A percentile compares a stretch with the other conserved stretches of the same genome.
Evolutionary conservation across 2,797 vertebrate genomes (phyloP).

Genomic region (Manis crassicaudata): DNA sequence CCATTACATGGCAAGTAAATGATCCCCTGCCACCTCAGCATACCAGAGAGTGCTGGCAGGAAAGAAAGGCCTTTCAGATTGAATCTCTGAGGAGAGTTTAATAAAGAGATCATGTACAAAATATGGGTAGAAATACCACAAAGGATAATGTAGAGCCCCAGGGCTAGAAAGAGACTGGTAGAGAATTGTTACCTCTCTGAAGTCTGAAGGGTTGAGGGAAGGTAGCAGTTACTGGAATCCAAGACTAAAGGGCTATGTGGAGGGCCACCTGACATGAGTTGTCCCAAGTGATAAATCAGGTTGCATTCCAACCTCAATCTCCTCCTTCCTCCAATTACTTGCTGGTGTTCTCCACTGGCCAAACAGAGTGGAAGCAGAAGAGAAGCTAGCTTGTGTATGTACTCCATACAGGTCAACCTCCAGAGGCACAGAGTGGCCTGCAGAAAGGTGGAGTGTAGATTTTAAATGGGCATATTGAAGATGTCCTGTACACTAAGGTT

Average conservation of each 20-base stretch:
- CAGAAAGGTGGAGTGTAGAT: not conserved
- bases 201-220: not conserved
- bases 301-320: not conserved
- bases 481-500: not conserved
- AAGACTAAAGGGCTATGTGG: not conserved
- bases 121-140: not conserved
- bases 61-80: conserved; percentile 1
- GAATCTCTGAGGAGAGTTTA: not conserved
- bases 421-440: not conserved
- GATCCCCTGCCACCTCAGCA: not conserved
- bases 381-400: not conserved
- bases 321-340: not conserved
- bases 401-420: not conserved
- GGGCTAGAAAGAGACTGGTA: not conserved
- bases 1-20: not conserved
- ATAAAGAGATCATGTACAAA: not conserved
- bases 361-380: not conserved
- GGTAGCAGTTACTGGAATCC: not conserved
- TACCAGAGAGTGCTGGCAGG: conserved; percentile 10
- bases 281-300: not conserved
- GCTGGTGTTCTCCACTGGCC: not conserved
- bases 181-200: not conserved
- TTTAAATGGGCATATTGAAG: not conserved
- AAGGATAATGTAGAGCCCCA: not conserved
- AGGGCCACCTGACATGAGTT: not conserved